phyloP scores from a whole-genome alignment of 2,113 vertebrate genomes.

The human (Homo sapiens) region GRCh38 chr17:1808001-1808500 shows the following conservation, averaged over 20 bases:
- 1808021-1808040: neutral
- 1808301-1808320: slow-evolving; percentile 64
- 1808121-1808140: slow-evolving; percentile 16
- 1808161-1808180: slow-evolving; percentile 56
- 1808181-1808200: slow-evolving; percentile 48
- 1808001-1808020: slow-evolving; percentile 25
- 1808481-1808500: slow-evolving; percentile 43
- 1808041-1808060: slow-evolving; percentile 18
- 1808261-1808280: slow-evolving; percentile 47
- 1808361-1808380: slow-evolving; percentile 57
- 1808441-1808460: slow-evolving; percentile 58
- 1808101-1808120: neutral
- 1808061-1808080: slow-evolving; percentile 24
- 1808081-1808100: slow-evolving; percentile 31
- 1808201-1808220: slow-evolving; percentile 25
- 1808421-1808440: slow-evolving; percentile 43
- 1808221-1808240: slow-evolving; percentile 30
- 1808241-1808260: slow-evolving; percentile 62
- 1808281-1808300: slow-evolving; percentile 54
- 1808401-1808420: slow-evolving; percentile 66
- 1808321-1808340: slow-evolving; percentile 68
- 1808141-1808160: slow-evolving; percentile 50
- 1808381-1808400: slow-evolving; percentile 64
- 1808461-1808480: slow-evolving; percentile 35
- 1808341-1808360: slow-evolving; percentile 61